Percentiles rank a stretch among this genome's conserved stretches.
Conservation (phyloP, 2,113 vertebrate species). For the Leptobrachium leishanense region DNA sequence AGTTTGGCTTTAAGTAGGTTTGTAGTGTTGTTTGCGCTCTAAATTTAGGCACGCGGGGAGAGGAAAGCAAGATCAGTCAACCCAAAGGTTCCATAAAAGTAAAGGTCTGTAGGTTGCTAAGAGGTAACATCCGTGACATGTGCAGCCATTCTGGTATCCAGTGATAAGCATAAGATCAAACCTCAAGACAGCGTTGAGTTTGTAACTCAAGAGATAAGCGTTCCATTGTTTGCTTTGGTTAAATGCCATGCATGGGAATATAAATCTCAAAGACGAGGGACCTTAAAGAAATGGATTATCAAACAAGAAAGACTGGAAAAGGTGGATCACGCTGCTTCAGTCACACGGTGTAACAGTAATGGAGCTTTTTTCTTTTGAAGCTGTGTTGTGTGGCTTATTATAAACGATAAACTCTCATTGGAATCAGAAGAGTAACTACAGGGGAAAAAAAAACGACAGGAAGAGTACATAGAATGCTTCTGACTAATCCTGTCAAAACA, state of each 20-base stretch:
- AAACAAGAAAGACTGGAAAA: slow-evolving; percentile 38
- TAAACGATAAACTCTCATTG: slow-evolving; percentile 37
- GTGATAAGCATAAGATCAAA: slow-evolving; percentile 41
- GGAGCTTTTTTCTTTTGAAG: slow-evolving; percentile 48
- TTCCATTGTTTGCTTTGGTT: slow-evolving; percentile 42
- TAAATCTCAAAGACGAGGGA: slow-evolving; percentile 37
- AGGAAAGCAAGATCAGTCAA: not conserved
- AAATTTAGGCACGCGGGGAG: no score
- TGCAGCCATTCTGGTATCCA: slow-evolving; percentile 30
- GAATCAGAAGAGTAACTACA: slow-evolving; percentile 34
- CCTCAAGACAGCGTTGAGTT: slow-evolving; percentile 34
- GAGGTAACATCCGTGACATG: not conserved
- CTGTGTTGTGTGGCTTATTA: slow-evolving; percentile 33
- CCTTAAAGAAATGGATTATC: slow-evolving; percentile 46
- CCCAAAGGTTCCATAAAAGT: slow-evolving; percentile 1
- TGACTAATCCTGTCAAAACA: slow-evolving; percentile 33
- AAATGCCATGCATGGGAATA: slow-evolving; percentile 40
- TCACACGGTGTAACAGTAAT: slow-evolving; percentile 44
- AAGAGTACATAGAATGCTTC: slow-evolving; percentile 27
- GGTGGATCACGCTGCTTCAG: slow-evolving; percentile 38
- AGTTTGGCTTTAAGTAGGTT: no score
- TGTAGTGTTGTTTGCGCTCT: no score
- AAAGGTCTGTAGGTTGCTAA: slow-evolving; percentile 3
- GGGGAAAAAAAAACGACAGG: slow-evolving; percentile 36
- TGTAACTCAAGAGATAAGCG: slow-evolving; percentile 48